Conservation (phyloP, 2,797 vertebrate species). For the Notoglanidium macrostoma region DNA sequence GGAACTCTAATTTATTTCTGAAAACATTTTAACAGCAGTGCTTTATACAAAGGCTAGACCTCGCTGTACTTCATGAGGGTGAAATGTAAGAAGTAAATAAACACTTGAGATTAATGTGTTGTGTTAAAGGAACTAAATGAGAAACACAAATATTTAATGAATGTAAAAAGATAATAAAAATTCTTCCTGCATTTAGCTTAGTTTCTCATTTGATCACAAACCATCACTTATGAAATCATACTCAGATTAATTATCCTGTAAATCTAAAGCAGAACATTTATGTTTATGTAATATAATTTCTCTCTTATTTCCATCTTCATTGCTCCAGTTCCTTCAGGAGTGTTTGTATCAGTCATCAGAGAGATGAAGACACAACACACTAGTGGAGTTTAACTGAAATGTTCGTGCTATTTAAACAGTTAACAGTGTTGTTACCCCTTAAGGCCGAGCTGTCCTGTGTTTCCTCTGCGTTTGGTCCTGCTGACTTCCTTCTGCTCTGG, state of each 20-base stretch:
- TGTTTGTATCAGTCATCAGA: neutral
- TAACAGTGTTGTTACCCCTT: conserved; percentile 82
- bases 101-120: neutral
- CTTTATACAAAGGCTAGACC: neutral
- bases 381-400: neutral
- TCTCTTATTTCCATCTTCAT: neutral
- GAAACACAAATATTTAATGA: neutral
- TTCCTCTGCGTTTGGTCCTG: conserved; percentile 88
- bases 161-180: neutral
- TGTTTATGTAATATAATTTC: neutral
- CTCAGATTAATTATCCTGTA: neutral
- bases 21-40: neutral
- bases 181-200: neutral
- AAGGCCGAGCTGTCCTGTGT: conserved; percentile 84
- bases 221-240: neutral
- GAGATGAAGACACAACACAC: neutral
- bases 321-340: neutral
- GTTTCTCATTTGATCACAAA: neutral
- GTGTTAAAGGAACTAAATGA: neutral
- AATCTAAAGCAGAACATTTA: neutral
- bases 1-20: neutral
- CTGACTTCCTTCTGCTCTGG: conserved; percentile 79
- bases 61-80: neutral
- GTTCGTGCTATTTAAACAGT: neutral
- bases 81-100: neutral